A percentile compares a stretch with the other conserved stretches of the same genome.
Evolutionary conservation across 2,888 invertebrate genomes (phyloP).

Genomic region (Megastigmus dorsalis): DNA sequence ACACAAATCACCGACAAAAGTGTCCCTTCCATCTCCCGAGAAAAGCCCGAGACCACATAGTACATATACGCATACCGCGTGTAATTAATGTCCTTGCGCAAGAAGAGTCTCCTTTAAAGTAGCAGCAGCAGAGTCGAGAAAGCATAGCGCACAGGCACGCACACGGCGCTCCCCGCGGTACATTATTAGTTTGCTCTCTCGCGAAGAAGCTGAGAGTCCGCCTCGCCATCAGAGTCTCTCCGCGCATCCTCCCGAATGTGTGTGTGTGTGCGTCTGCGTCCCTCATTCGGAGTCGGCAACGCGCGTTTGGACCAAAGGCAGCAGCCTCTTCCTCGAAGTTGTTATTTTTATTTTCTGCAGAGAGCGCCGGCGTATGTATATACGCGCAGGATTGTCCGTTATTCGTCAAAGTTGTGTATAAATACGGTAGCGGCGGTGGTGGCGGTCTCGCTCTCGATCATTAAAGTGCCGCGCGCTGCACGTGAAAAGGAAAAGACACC

Average conservation of each 20-base stretch:
- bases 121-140: constrained; percentile 68
- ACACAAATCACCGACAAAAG: neutral
- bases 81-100: constrained; percentile 42
- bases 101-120: constrained; percentile 57
- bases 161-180: constrained; percentile 5
- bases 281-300: constrained; percentile 15
- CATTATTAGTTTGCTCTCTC: constrained; percentile 24
- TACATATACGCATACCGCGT: neutral
- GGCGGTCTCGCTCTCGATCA: no score
- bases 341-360: no score
- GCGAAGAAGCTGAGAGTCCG: no score
- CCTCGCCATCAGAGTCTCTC: no score
- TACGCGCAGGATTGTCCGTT: no score
- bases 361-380: no score
- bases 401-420: no score
- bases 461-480: neutral
- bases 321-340: neutral
- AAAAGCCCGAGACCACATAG: no score
- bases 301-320: neutral
- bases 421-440: no score
- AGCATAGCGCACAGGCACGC: constrained; percentile 65
- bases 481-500: no score
- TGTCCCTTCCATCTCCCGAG: neutral
- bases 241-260: constrained; percentile 15
- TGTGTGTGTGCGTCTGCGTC: no score